phyloP scores from a whole-genome alignment of 2,888 invertebrate genomes.

The Parthenolecanium corni region DNA sequence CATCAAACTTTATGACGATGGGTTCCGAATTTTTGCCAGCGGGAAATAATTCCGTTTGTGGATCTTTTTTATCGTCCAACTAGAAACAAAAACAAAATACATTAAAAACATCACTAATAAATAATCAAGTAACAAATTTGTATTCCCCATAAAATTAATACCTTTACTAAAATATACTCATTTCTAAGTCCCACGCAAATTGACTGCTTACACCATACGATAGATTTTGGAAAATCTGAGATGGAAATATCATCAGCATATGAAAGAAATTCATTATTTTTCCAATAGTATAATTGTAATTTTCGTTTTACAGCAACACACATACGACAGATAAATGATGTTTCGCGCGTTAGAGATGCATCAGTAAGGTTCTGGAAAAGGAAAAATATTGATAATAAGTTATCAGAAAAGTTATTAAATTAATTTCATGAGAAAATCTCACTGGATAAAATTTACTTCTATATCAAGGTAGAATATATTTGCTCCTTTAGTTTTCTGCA shows the following conservation, averaged over 20 bases:
- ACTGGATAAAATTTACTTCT: slow-evolving; percentile 42
- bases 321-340: slow-evolving; percentile 48
- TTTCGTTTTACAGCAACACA: slow-evolving; percentile 79
- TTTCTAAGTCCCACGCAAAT: slow-evolving; percentile 74
- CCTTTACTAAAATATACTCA: slow-evolving; percentile 33
- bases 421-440: not conserved
- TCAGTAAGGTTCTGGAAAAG: slow-evolving; percentile 8
- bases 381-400: not conserved
- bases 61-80: not conserved
- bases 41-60: slow-evolving; percentile 52
- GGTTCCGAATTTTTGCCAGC: slow-evolving; percentile 74
- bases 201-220: slow-evolving; percentile 74
- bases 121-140: not conserved
- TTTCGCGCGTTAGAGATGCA: slow-evolving; percentile 6
- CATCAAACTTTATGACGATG: slow-evolving; percentile 63
- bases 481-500: slow-evolving; percentile 64
- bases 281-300: slow-evolving; percentile 79
- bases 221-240: slow-evolving; percentile 64
- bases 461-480: slow-evolving; percentile 73
- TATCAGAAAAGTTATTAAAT: not conserved
- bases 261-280: slow-evolving; percentile 65
- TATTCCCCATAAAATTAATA: slow-evolving; percentile 26
- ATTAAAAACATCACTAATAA: not conserved
- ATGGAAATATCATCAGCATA: slow-evolving; percentile 60
- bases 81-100: not conserved